These are phyloP conservation scores for Luffia ferchaultella DNA, from an alignment of 2,888 invertebrate species.

Conservation along the genomic window DNA sequence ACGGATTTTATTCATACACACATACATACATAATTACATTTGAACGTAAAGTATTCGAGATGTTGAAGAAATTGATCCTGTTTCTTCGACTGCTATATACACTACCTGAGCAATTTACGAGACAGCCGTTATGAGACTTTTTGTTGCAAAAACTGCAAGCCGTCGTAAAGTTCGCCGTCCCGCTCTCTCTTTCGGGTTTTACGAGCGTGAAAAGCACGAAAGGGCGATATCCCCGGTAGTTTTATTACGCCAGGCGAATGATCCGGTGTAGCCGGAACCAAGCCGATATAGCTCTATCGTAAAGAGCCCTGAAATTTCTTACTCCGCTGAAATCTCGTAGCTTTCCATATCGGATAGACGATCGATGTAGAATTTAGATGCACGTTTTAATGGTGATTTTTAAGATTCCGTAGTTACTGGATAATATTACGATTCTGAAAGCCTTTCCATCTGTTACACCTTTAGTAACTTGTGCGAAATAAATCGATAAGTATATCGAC, in stretches of 20 bases:
- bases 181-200: constrained; percentile 45
- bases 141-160: constrained; percentile 53
- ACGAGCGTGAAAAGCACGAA: constrained; percentile 49
- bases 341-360: background rate
- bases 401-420: no score
- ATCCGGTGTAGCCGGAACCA: constrained; percentile 6
- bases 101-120: constrained; percentile 43
- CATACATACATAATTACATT: no score
- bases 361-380: background rate
- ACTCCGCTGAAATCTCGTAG: background rate
- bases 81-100: no score
- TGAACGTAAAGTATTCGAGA: no score
- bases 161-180: constrained; percentile 37
- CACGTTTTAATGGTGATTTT: background rate
- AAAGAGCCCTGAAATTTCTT: background rate
- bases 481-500: no score
- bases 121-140: constrained; percentile 52
- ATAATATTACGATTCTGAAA: no score
- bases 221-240: constrained; percentile 46
- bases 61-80: no score
- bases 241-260: constrained; percentile 38
- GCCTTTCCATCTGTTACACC: no score
- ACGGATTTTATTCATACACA: no score
- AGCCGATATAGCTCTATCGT: background rate
- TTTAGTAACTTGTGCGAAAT: no score